phyloP scores from a whole-genome alignment of 2,797 vertebrate genomes.

The Cynopterus sphinx region DNA sequence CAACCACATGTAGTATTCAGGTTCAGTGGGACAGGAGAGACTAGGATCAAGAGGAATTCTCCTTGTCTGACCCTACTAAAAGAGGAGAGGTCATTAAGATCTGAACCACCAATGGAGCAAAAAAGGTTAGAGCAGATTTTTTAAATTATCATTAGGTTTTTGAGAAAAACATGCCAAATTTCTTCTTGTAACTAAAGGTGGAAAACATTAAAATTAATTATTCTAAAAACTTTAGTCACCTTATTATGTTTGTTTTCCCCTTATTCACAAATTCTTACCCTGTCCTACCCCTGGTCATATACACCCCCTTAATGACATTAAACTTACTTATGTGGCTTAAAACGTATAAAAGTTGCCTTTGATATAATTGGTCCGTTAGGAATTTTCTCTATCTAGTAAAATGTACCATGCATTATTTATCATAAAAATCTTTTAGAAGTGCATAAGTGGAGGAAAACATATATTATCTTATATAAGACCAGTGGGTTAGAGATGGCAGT shows the following conservation, averaged over 20 bases:
- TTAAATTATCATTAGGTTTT: not conserved
- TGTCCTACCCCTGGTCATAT: not conserved
- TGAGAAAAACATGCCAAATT: not conserved
- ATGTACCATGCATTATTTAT: constrained; percentile 67
- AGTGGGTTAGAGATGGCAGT: not conserved
- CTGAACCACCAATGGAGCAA: not conserved
- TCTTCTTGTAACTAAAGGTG: constrained; percentile 24
- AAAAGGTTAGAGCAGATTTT: not conserved
- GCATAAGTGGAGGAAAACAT: not conserved
- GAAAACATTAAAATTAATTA: constrained; percentile 13
- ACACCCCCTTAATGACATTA: not conserved
- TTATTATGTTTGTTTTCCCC: not conserved
- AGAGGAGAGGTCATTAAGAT: not conserved
- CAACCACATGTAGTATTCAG: not conserved
- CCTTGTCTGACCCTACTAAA: not conserved
- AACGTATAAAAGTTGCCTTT: constrained; percentile 36
- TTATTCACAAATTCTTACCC: not conserved
- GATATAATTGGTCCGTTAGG: constrained; percentile 40
- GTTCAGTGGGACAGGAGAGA: not conserved
- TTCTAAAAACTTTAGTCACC: constrained; percentile 24
- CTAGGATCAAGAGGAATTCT: not conserved
- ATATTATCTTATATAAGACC: constrained; percentile 37
- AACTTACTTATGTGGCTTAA: constrained; percentile 15
- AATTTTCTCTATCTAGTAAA: constrained; percentile 50
- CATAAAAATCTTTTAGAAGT: constrained; percentile 43